Evolutionary conservation across 2,113 vertebrate genomes (phyloP).

Genomic region (Datnioides undecimradiatus): DNA sequence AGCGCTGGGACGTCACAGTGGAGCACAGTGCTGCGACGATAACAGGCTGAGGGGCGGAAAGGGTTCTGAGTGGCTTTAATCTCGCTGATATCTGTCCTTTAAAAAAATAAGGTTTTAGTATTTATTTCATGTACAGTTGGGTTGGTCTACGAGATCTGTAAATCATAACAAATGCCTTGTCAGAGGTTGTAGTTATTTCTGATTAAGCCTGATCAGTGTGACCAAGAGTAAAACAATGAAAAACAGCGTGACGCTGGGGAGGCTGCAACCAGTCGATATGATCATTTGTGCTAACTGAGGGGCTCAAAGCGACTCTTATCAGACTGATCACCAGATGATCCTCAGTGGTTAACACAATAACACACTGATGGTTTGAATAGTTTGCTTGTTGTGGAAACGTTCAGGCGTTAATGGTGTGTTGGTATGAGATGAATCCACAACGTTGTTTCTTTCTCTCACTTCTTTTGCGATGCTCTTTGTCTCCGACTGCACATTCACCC

Average conservation of each 20-base stretch:
- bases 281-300: neutral
- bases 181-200: neutral
- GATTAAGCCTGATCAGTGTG: neutral
- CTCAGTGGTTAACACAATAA: neutral
- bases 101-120: too few species aligned
- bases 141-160: too few species aligned
- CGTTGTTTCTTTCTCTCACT: slow-evolving; percentile 31
- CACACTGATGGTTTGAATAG: neutral
- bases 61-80: too few species aligned
- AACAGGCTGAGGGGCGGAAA: too few species aligned
- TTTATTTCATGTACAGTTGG: too few species aligned
- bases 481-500: slow-evolving; percentile 52
- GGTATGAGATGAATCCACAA: slow-evolving; percentile 46
- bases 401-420: slow-evolving; percentile 2
- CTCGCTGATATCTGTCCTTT: too few species aligned
- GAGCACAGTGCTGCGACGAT: too few species aligned
- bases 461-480: slow-evolving; percentile 67
- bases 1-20: too few species aligned
- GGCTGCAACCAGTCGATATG: neutral
- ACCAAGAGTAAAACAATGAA: neutral
- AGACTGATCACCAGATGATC: neutral
- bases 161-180: neutral
- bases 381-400: neutral
- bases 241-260: neutral
- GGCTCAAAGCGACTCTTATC: neutral